Base-by-base conservation (phyloP, 2,113 vertebrate species). In the Micronycteris hirsuta region DNA sequence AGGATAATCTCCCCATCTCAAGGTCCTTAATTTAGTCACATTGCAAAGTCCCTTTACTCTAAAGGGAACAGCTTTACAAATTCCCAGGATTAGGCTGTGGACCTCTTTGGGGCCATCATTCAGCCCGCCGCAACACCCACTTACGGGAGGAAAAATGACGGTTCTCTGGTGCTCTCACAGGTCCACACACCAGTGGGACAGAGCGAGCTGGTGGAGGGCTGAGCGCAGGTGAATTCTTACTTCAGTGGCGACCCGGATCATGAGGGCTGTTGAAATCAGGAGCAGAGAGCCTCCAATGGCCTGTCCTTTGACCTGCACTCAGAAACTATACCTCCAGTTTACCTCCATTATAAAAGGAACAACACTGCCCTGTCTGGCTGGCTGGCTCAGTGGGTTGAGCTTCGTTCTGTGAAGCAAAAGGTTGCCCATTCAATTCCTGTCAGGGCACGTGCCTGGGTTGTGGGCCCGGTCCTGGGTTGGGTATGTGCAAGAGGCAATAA, bases 91-190 rank as follows among this genome's bases (percentile, higher is more conserved):
- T 38, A 38, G 24, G 22, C 33, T 19, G 38, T 31, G 26, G 83
- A 1, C 74, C 5, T 38, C 47, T 88, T 80, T 54, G 52, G n/a
- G 28, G 31, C 47, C 0, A 7, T 36, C 33, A 33, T 31, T 85
- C 54, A 73, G 9, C 49, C 43, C 12, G 9, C 24, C 6, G 33
- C 19, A 26, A 47, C 33, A 36, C 38, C 49, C 28, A 41, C 63
- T 49, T 28, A 20, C 36, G 2, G 24, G 38, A 89, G 31, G 41
- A 82, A 41, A 22, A 26, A 15, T 3, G 0, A 16, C 31, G 41
- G 33, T 16, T 43, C 47, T 33, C 31, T 14, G 3, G 20, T 6
- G 5, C 36, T 54, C 45, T 19, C 12, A 0, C 33, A n/a, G 0
- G 5, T 8, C 5, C 45, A 2, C 24, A 7, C 38, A 31, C 74